Conservation (phyloP, 1,140 invertebrate species). For the Drosophila burlai region DNA sequence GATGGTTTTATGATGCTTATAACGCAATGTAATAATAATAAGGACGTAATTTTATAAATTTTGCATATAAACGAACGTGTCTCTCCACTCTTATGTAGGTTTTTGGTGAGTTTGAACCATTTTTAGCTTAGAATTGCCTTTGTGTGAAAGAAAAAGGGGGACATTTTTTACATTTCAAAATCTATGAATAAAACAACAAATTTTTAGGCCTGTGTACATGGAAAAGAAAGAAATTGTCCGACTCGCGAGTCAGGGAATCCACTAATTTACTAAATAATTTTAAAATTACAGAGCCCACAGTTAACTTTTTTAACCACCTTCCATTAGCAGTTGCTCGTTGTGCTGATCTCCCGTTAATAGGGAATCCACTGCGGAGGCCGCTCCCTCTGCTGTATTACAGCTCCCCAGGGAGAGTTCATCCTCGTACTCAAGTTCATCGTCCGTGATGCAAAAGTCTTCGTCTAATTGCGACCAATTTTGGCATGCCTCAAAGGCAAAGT, state of each 20-base stretch:
- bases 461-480: constrained; percentile 51
- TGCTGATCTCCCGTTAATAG: constrained; percentile 51
- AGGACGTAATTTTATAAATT: neutral
- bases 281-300: neutral
- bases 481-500: constrained; percentile 65
- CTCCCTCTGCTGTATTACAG: constrained; percentile 14
- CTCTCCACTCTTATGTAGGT: no score
- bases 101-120: neutral
- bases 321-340: constrained; percentile 78
- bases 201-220: neutral
- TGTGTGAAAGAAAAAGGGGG: neutral
- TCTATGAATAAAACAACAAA: neutral
- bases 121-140: no score
- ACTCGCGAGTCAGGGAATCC: neutral
- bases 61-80: no score
- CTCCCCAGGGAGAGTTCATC: constrained; percentile 56
- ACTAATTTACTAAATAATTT: neutral
- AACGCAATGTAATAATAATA: neutral
- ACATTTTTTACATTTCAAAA: neutral
- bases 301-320: constrained; percentile 59
- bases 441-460: constrained; percentile 67
- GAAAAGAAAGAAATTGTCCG: no score
- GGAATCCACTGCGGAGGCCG: constrained; percentile 12
- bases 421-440: constrained; percentile 78
- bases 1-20: no score